A percentile compares a stretch with the other conserved stretches of the same genome.
phyloP scores from a whole-genome alignment of 2,888 invertebrate genomes.

The Orthonychiurus folsomi region DNA sequence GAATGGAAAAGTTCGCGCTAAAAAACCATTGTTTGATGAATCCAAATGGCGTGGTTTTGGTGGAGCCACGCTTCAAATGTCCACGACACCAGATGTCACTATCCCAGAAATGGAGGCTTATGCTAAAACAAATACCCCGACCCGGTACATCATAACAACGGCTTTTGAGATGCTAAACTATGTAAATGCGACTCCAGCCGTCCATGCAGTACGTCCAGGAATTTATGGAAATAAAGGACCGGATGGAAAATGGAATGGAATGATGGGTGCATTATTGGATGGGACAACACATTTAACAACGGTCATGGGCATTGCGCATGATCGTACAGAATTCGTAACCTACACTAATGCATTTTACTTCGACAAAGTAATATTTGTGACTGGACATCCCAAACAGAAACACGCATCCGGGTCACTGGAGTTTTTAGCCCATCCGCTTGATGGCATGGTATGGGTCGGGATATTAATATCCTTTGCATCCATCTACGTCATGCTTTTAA shows the following conservation, averaged over 20 bases:
- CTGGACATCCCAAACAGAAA: not conserved
- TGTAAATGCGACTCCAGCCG: constrained; percentile 3
- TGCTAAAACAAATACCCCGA: not conserved
- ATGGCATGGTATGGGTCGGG: not conserved
- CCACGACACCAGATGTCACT: not conserved
- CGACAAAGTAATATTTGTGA: constrained; percentile 11
- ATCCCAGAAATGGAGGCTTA: not conserved
- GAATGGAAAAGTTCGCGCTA: not conserved
- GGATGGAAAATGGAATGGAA: constrained; percentile 5
- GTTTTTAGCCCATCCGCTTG: not conserved
- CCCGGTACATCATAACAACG: not conserved
- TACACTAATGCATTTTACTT: not conserved
- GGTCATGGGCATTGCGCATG: not conserved
- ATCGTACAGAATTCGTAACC: not conserved
- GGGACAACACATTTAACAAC: not conserved
- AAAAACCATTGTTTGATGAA: not conserved
- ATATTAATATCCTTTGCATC: not conserved
- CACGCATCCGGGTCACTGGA: not conserved
- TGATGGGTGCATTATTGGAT: not conserved
- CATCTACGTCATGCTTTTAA: not conserved
- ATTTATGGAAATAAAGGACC: not conserved
- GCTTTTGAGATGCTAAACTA: not conserved
- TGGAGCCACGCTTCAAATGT: not conserved
- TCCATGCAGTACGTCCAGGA: not conserved
- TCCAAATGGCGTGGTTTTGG: not conserved